Base-by-base conservation (phyloP, 2,113 vertebrate species). In the Protobothrops mucrosquamatus region DNA sequence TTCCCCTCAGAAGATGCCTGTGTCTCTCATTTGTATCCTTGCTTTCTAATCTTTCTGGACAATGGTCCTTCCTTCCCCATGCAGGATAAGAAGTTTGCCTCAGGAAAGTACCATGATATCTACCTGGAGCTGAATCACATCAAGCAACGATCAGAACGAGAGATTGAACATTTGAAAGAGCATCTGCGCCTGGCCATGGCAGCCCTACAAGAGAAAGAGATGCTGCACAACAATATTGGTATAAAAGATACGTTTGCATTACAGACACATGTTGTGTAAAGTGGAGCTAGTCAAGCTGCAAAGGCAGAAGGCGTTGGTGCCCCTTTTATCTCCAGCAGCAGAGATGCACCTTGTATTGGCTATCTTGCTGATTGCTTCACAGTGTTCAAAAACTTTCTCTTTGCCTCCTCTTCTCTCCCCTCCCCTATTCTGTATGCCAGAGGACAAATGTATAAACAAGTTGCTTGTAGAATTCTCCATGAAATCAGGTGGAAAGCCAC, bases 141-240 rank as follows among this genome's bases (percentile, higher is more conserved):
- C 88, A 99, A 98, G 96, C 98, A 98, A 12, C 98, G 98, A n/a
- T 99, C 98, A 0, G 99, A 99, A 96, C 96, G 98, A 1, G 99
- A 99, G 98, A 98, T 99, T 1, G 98, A 98, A 96, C 98, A 98
- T 95, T 98, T 99, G 89, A 98, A 98, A 97, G 99, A 99, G 94
- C 99, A 99, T 93, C 95, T 99, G 95, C 98, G 98, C 93, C 97
- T 99, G 86, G 98, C 99, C 64, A 98, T 99, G 98, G 98, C 98
- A 0, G 99, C 99, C 34, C 97, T 99, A 95, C 98, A 98, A 93
- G 99, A 99, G 97, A 98, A 98, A 46, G 98, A 98, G 57, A 97
- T 96, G 0, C 94, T 98, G 93, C 97, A 98, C 87, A 99, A 99
- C 97, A 99, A 98, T 93, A 92, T 98, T 93, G 94, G 98, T 14